Percentiles rank a stretch among this genome's conserved stretches.
phyloP scores from a whole-genome alignment of 2,113 vertebrate species.

The Geococcyx californianus region DNA sequence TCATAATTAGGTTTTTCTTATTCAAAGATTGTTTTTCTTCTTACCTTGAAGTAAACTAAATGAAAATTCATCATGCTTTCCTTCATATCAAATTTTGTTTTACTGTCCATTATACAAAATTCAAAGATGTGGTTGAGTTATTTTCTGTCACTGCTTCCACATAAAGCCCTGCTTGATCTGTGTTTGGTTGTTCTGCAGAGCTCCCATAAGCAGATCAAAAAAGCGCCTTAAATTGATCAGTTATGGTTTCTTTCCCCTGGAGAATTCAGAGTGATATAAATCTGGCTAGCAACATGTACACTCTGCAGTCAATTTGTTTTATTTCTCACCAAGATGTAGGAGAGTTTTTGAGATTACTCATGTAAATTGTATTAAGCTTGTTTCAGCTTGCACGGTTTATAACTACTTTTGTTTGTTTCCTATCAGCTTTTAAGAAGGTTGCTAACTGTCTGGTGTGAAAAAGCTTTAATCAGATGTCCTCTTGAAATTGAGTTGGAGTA shows the following conservation, averaged over 20 bases:
- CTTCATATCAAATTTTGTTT: neutral
- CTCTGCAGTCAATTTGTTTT: neutral
- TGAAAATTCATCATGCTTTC: neutral
- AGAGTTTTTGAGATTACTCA: neutral
- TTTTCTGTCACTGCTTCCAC: neutral
- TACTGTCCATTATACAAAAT: neutral
- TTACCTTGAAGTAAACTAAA: neutral
- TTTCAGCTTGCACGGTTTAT: neutral
- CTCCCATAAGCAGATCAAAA: neutral
- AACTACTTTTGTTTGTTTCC: neutral
- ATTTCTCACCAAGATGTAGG: neutral
- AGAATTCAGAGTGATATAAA: neutral
- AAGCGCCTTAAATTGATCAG: neutral
- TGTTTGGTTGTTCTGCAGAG: neutral
- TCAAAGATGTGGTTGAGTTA: neutral
- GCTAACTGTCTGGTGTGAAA: neutral
- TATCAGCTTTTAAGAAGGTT: neutral
- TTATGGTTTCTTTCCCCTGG: neutral
- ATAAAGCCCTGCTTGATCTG: neutral
- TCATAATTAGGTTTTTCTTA: neutral
- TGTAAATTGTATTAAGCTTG: neutral
- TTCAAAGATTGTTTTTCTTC: neutral
- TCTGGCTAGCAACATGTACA: neutral
- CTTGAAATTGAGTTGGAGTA: neutral
- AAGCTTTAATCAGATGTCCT: neutral